These are phyloP conservation scores for Sciurus vulgaris DNA, from an alignment of 2,797 vertebrate genomes.

Conservation along the genomic window DNA sequence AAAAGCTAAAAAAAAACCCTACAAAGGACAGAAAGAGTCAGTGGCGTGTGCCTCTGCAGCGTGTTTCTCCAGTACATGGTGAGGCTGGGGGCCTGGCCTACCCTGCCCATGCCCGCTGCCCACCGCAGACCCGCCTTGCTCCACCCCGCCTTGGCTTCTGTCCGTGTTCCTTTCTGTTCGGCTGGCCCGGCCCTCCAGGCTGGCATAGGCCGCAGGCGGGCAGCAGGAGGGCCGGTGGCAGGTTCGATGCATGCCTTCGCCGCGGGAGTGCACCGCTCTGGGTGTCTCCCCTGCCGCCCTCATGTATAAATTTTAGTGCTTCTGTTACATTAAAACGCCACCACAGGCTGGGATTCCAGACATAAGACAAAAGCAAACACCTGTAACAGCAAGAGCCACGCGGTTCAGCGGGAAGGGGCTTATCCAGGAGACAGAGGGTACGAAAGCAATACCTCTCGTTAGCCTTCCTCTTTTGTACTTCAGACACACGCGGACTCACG, in stretches of 20 bases:
- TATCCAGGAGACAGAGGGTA: conserved; percentile 92
- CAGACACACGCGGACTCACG: conserved; percentile 88
- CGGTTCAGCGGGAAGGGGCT: conserved; percentile 88
- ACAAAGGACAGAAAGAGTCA: background rate
- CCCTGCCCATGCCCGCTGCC: background rate
- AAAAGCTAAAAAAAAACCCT: conserved; percentile 35
- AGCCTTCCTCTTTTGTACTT: conserved; percentile 95
- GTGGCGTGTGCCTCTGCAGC: background rate
- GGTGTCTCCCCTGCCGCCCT: conserved; percentile 87
- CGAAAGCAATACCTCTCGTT: conserved; percentile 97
- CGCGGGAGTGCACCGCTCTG: conserved; percentile 90
- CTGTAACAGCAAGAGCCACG: conserved; percentile 86
- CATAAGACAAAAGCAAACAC: conserved; percentile 81
- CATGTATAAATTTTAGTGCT: conserved; percentile 92
- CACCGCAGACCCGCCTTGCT: conserved; percentile 88
- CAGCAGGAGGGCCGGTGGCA: conserved; percentile 82
- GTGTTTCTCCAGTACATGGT: background rate
- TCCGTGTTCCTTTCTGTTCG: conserved; percentile 93
- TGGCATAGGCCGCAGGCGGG: conserved; percentile 71
- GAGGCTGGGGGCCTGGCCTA: background rate
- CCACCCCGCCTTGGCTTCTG: conserved; percentile 40
- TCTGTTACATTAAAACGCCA: conserved; percentile 92
- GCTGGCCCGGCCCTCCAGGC: conserved; percentile 86
- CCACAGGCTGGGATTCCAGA: conserved; percentile 89
- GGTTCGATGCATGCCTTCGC: conserved; percentile 96